A percentile compares a stretch with the other conserved stretches of the same genome.
Evolutionary conservation across 2,113 vertebrate species (phyloP).

Genomic region (Ranitomeya imitator): DNA sequence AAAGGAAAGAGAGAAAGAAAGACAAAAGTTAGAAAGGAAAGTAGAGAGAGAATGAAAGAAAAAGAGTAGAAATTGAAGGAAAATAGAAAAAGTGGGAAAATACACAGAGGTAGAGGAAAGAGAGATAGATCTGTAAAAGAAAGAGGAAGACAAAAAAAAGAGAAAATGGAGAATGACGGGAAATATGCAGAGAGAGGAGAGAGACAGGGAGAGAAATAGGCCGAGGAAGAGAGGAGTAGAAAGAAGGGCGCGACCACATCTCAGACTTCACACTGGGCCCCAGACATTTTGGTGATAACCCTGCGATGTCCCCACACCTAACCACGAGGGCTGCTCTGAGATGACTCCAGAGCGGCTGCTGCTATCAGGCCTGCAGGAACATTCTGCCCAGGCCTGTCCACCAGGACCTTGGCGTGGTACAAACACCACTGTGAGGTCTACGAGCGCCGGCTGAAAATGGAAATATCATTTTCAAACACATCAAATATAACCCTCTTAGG

Average conservation of each 20-base stretch:
- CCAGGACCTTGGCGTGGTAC: neutral
- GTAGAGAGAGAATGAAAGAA: neutral
- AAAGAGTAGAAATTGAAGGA: neutral
- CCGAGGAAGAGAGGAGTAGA: neutral
- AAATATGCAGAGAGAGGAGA: neutral
- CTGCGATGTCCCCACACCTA: neutral
- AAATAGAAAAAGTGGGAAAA: neutral
- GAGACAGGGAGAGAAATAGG: neutral
- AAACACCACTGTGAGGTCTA: neutral
- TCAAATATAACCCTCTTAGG: neutral
- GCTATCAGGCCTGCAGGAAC: neutral
- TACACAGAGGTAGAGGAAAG: too few relatives aligned
- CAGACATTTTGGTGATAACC: neutral
- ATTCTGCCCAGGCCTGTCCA: neutral
- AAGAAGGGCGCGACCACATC: neutral
- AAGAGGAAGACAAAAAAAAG: neutral
- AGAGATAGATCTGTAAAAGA: neutral
- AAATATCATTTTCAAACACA: neutral
- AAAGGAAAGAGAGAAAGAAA: neutral
- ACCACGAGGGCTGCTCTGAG: neutral
- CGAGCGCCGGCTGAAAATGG: neutral
- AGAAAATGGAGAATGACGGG: neutral
- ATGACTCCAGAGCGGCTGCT: neutral
- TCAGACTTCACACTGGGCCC: neutral
- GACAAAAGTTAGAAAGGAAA: neutral